phyloP scores from a whole-genome alignment of 2,888 invertebrate genomes.

The Phengaris alcon region DNA sequence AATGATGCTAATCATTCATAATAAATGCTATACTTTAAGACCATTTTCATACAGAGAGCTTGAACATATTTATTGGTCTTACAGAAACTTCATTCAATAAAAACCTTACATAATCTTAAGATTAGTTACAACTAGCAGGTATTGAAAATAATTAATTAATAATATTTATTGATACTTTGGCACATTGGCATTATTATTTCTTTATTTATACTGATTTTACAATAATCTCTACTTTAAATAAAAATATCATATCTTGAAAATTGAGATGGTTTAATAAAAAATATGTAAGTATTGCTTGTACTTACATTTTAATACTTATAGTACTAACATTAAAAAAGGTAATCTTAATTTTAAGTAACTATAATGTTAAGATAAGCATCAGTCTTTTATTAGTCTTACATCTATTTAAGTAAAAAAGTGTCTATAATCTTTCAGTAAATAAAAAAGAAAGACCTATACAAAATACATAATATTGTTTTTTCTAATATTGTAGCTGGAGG shows the following conservation, averaged over 20 bases:
- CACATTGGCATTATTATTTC: background rate
- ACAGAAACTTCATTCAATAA: background rate
- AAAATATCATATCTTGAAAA: too few species aligned
- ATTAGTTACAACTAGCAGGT: background rate
- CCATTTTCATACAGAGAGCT: background rate
- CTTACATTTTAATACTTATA: background rate
- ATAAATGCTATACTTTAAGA: background rate
- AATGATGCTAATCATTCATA: background rate
- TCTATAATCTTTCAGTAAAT: background rate
- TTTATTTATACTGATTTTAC: too few species aligned
- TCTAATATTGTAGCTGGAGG: background rate
- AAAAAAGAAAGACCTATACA: background rate
- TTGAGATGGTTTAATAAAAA: too few species aligned
- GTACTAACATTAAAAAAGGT: background rate
- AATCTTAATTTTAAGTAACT: background rate
- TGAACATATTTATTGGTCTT: background rate
- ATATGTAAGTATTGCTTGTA: too few species aligned
- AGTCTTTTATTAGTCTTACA: constrained; percentile 10
- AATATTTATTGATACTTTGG: background rate
- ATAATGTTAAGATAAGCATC: background rate
- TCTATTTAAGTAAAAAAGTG: background rate
- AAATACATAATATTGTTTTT: background rate
- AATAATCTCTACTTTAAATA: too few species aligned
- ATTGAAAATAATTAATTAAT: background rate
- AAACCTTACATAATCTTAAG: background rate